Evolutionary conservation across 1,140 invertebrate species (phyloP).

Genomic region (Zaprionus nigranus): DNA sequence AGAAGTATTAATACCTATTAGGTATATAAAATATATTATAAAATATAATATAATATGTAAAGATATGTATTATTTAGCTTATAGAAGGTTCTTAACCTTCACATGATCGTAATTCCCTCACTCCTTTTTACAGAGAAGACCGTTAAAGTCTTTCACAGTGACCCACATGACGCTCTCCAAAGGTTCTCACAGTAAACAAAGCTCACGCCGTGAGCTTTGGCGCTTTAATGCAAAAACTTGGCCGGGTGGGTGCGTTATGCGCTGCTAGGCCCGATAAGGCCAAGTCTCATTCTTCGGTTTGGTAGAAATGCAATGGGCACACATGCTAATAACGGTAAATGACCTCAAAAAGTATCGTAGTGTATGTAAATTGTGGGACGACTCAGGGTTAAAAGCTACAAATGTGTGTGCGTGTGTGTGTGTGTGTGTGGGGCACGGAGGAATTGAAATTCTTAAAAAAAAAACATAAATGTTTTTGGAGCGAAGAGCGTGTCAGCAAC

Average conservation of each 20-base stretch:
- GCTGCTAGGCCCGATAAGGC: conserved; percentile 59
- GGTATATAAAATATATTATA: too few relatives aligned
- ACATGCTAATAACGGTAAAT: conserved; percentile 71
- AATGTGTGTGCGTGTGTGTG: not conserved
- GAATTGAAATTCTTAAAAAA: conserved; percentile 7
- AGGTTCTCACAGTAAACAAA: conserved; percentile 56
- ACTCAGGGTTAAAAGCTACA: conserved; percentile 34
- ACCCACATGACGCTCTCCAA: not conserved
- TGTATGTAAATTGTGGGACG: conserved; percentile 36
- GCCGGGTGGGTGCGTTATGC: conserved; percentile 54
- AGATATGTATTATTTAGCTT: not conserved
- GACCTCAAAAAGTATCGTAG: conserved; percentile 46
- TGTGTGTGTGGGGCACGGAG: conserved; percentile 5
- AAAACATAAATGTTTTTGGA: conserved; percentile 10
- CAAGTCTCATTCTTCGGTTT: not conserved
- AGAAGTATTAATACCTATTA: too few relatives aligned
- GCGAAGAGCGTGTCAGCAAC: conserved; percentile 55
- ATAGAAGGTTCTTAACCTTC: not conserved
- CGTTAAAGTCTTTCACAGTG: not conserved
- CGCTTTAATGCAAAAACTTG: conserved; percentile 8
- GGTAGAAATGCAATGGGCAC: conserved; percentile 68
- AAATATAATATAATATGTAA: too few relatives aligned
- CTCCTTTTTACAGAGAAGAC: not conserved
- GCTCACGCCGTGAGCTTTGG: conserved; percentile 6
- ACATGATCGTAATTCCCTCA: not conserved